Conservation (phyloP, 1,140 invertebrate genomes). For the Nebria ingens region DNA sequence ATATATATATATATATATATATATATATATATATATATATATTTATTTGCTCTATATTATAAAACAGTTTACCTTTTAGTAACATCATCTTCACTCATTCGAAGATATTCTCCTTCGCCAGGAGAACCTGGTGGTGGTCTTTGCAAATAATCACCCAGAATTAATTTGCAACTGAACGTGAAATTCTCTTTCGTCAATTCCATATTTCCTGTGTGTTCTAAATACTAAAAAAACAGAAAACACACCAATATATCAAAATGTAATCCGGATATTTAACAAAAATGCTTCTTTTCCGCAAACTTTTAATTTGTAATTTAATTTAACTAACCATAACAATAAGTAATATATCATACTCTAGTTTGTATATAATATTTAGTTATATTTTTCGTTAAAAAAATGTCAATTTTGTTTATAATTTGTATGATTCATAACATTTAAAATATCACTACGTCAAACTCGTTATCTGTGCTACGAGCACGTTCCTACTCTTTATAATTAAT, state of each 20-base stretch:
- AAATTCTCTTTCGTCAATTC: slow-evolving; percentile 80
- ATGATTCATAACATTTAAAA: background rate
- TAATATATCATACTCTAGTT: no score
- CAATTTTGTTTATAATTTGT: no score
- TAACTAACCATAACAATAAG: background rate
- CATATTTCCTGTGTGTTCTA: slow-evolving; percentile 62
- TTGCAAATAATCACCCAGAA: slow-evolving; percentile 84
- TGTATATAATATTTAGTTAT: no score
- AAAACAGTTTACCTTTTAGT: slow-evolving; percentile 40
- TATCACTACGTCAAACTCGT: no score
- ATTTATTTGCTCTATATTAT: no score
- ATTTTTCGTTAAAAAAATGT: no score
- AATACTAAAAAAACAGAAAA: slow-evolving; percentile 43
- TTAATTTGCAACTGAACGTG: slow-evolving; percentile 77
- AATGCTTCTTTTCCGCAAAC: slow-evolving; percentile 10
- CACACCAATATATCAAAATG: background rate
- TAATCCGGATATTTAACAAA: background rate
- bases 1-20: no score
- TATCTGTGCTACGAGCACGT: no score
- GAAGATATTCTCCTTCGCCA: slow-evolving; percentile 42
- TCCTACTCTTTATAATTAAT: no score
- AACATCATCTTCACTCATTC: slow-evolving; percentile 52
- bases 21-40: no score
- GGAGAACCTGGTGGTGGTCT: slow-evolving; percentile 43
- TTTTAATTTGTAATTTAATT: background rate